Evolutionary conservation across 30 jellyfish, hydroid and myxozoan species (phyloP), one percentile per base, ranked within the genome.

Genomic region (Aurelia coerulea): DNA sequence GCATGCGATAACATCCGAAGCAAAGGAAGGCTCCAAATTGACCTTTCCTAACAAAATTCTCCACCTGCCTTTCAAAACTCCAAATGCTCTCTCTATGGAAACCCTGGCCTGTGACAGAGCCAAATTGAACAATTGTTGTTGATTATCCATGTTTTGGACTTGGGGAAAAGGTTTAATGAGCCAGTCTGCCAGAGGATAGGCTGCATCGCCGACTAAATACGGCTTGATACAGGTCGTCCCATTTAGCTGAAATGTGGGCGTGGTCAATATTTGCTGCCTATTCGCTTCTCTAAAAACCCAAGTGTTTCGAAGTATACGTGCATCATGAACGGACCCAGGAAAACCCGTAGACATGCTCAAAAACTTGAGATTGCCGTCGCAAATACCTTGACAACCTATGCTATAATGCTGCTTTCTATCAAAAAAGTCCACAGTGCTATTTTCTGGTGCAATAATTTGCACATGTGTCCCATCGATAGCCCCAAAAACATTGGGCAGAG

Each of bases 321-420:
- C 19, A 32, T 78, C 88, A 62, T 78, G 78, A n/a, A 78, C 65
- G 1, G 88, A 78, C 23, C 88, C 88, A 37, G 88, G 79, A 37
- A 17, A 78, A 13, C 88, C 88, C 10, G 79, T 62, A 78, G 79
- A 58, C 79, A 78, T 34, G 54, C 79, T 62, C 59, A 78, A 32
- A 62, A 58, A 78, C 63, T 58, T 78, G 33, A 78, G 54, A 18
- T 59, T 19, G 12, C 76, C 80, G 62, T 88, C 76, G 65, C 63
- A 37, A 83, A 71, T 81, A 23, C 97, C 59, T 73, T 80, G 82
- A 84, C 90, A 62, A 79, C 97, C 68, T 15, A 88, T 75, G 51
- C 95, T 74, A 6, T 74, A 74, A 12, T 50, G 75, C 33, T 50
- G 85, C 33, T 74, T 74, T 34, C 85, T 74, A 35, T 74, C 76